Conservation (phyloP, 2,797 vertebrate species). For the Percopsis omiscomaycus region DNA sequence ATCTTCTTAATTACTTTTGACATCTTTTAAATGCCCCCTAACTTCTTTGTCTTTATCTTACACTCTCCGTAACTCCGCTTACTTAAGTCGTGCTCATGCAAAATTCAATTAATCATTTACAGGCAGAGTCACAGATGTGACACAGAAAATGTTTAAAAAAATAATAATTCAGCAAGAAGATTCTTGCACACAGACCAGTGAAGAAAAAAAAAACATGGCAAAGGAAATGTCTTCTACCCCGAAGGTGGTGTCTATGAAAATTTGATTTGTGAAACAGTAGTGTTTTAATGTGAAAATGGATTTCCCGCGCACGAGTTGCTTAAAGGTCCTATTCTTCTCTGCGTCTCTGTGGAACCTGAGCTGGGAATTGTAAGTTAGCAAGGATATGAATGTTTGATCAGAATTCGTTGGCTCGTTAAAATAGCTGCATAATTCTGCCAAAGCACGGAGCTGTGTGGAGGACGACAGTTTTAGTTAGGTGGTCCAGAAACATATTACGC, state of each 20-base stretch:
- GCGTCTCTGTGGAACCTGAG: constrained; percentile 31
- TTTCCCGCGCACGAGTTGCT: constrained; percentile 20
- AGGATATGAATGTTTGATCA: constrained; percentile 63
- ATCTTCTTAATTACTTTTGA: constrained; percentile 63
- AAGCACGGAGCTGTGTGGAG: constrained; percentile 29
- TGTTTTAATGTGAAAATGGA: constrained; percentile 51
- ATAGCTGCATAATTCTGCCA: constrained; percentile 48
- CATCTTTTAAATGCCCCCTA: constrained; percentile 28
- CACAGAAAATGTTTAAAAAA: constrained; percentile 28
- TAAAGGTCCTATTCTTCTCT: constrained; percentile 25
- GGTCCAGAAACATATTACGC: constrained; percentile 23
- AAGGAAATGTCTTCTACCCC: constrained; percentile 38
- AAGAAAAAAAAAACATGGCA: constrained; percentile 19
- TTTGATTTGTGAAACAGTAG: constrained; percentile 39
- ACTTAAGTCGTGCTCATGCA: constrained; percentile 46
- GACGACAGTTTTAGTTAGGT: constrained; percentile 17
- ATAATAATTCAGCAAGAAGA: constrained; percentile 55
- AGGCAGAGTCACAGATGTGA: constrained; percentile 64
- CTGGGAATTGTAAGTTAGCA: constrained; percentile 52
- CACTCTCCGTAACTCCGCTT: constrained; percentile 25
- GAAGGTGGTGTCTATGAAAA: constrained; percentile 60
- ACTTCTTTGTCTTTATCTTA: constrained; percentile 25
- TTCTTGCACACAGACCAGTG: constrained; percentile 21
- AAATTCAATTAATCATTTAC: constrained; percentile 56
- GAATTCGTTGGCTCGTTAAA: constrained; percentile 52